phyloP scores from a whole-genome alignment of 2,113 vertebrate genomes.

The Callionymus lyra region DNA sequence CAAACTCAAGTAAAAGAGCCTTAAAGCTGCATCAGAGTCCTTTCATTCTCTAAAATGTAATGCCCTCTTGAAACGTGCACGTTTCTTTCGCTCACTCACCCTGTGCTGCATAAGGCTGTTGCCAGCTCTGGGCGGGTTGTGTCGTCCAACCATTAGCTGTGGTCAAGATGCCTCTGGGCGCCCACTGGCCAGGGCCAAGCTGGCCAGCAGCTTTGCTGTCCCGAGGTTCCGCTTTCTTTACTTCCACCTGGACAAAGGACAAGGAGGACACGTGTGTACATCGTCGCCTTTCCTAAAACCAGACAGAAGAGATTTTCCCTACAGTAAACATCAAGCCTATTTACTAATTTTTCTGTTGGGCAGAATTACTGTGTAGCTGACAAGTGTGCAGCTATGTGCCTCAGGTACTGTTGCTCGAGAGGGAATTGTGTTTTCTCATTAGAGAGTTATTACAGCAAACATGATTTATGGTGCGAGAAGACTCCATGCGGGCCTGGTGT shows the following conservation, averaged over 20 bases:
- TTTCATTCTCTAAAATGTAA: too few relatives aligned
- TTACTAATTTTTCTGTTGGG: slow-evolving; percentile 8
- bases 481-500: slow-evolving; percentile 6
- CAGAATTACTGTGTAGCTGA: slow-evolving; percentile 36
- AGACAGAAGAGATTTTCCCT: slow-evolving; percentile 67
- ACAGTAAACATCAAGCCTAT: slow-evolving; percentile 1
- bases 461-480: too few relatives aligned
- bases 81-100: slow-evolving; percentile 72
- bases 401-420: slow-evolving; percentile 73
- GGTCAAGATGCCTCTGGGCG: slow-evolving; percentile 83
- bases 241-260: slow-evolving; percentile 94
- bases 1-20: too few relatives aligned
- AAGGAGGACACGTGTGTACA: slow-evolving; percentile 64
- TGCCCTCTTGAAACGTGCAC: too few relatives aligned
- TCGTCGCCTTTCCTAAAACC: slow-evolving; percentile 20
- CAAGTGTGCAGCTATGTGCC: slow-evolving; percentile 77
- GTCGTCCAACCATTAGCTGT: slow-evolving; percentile 96
- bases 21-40: too few relatives aligned
- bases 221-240: slow-evolving; percentile 93
- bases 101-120: slow-evolving; percentile 91
- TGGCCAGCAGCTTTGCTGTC: slow-evolving; percentile 94
- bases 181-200: slow-evolving; percentile 87
- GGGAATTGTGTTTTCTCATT: neutral
- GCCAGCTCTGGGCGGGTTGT: slow-evolving; percentile 90
- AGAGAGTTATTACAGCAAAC: too few relatives aligned